phyloP scores from a whole-genome alignment of 2,888 invertebrate genomes.

The Microctonus hyperodae region DNA sequence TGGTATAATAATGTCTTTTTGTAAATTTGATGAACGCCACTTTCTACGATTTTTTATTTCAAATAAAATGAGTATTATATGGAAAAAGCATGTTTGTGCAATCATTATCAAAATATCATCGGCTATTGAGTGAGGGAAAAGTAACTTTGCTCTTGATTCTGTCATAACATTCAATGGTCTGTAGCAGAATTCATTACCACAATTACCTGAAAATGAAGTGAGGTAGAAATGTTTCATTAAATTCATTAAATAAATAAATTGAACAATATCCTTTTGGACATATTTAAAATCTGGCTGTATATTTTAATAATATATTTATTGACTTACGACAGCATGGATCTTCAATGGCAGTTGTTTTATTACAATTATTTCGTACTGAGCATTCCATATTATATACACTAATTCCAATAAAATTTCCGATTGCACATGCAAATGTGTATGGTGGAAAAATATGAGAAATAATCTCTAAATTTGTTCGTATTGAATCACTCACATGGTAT shows the following conservation, averaged over 20 bases:
- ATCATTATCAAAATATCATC: constrained; percentile 36
- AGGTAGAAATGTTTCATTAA: background rate
- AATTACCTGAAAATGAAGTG: constrained; percentile 33
- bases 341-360: constrained; percentile 37
- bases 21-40: constrained; percentile 19
- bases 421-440: constrained; percentile 38
- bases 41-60: constrained; percentile 34
- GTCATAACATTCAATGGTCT: constrained; percentile 31
- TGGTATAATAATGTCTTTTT: background rate
- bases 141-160: constrained; percentile 32
- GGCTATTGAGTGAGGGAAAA: constrained; percentile 37
- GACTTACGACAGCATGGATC: constrained; percentile 44
- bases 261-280: too few species aligned
- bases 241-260: too few species aligned
- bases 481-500: constrained; percentile 4
- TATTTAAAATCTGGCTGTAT: too few species aligned
- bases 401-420: constrained; percentile 40
- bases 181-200: constrained; percentile 32
- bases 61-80: constrained; percentile 31
- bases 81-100: constrained; percentile 30
- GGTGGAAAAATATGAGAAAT: constrained; percentile 40
- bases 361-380: constrained; percentile 31
- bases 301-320: background rate
- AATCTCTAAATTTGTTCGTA: constrained; percentile 28
- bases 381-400: constrained; percentile 39